Evolutionary conservation across 2,113 vertebrate species (phyloP).

Genomic region (Sorex araneus): DNA sequence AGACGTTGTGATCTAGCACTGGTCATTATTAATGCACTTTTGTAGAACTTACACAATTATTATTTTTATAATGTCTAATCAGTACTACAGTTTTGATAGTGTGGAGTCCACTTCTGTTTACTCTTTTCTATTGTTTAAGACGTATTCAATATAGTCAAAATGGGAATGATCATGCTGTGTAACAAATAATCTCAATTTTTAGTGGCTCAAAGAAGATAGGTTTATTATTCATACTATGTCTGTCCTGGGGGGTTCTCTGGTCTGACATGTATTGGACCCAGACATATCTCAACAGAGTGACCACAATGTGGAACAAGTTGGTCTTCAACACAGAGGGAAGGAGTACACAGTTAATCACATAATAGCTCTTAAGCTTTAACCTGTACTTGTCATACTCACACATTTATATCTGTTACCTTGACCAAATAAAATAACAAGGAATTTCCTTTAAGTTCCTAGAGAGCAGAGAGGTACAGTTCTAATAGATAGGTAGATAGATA

Average conservation of each 20-base stretch:
- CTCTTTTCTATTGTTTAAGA: not conserved
- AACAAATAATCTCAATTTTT: slow-evolving; percentile 34
- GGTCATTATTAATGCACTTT: too few species aligned
- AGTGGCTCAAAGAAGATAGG: not conserved
- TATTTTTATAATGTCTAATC: not conserved
- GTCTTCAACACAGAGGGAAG: not conserved
- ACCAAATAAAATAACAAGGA: not conserved
- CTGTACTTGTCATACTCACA: not conserved
- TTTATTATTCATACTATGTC: not conserved
- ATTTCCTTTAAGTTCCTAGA: not conserved
- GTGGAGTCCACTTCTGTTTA: not conserved
- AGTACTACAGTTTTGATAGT: not conserved
- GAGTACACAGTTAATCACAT: not conserved
- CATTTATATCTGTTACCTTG: not conserved
- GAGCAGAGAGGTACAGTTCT: not conserved
- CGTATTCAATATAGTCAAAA: not conserved
- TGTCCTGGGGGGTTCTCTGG: not conserved
- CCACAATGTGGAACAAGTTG: fast-evolving
- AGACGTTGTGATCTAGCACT: too few species aligned
- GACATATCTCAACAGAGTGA: not conserved
- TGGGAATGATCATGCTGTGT: not conserved
- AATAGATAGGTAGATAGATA: too few species aligned
- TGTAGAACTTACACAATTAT: too few species aligned
- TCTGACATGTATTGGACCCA: slow-evolving; percentile 1
- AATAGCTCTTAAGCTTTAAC: not conserved